Base-by-base conservation (phyloP, 2,888 invertebrate species). In the Chorisops tibialis region DNA sequence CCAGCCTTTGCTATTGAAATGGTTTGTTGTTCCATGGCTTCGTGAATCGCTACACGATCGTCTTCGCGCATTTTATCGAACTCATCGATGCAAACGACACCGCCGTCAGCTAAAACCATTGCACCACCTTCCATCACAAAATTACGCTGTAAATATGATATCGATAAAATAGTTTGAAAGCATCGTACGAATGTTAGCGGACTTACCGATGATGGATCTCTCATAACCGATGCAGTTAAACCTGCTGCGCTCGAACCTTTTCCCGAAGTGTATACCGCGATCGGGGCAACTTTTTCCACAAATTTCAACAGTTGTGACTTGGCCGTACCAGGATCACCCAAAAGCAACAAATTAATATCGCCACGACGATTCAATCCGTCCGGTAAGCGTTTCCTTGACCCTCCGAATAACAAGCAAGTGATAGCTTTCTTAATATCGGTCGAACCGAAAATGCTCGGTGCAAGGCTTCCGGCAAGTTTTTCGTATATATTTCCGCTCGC, bases 31-130 rank as follows among this genome's bases (percentile, higher is more conserved):
- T 99, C 99, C 99, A 99, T 99, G 21, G 99, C 99, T 80, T 99
- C 99, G 78, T 99, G 99, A 74, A 99, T 99, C 43, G 98, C 98
- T 7, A 99, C 99, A 67, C 98, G 83, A 79, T 99, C 99, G 75
- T 99, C 98, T 78, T 99, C 98, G 59, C 94, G 84, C 99, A 99
- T 99, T 81, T 99, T 99, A 79, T 99, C 98, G 77, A 99, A 99
- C 80, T 99, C 99, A 78, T 99, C 99, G 74, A 99, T 99, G 77
- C 99, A 99, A 1, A 99, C 98, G 1, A 98, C 96, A 24, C 99
- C 99, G 3, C 98, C 98, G 79, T 99, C 99, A 0, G 98, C 99
- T 38, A 99, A 80, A 21, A 99, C 99, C 99, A 99, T 99, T 1
- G 99, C 99, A 9, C 99, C 99, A 11, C 99, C 97, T 80, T 97